Base-by-base conservation (phyloP, 2,113 vertebrate genomes). In the Oxygymnocypris stewartii region DNA sequence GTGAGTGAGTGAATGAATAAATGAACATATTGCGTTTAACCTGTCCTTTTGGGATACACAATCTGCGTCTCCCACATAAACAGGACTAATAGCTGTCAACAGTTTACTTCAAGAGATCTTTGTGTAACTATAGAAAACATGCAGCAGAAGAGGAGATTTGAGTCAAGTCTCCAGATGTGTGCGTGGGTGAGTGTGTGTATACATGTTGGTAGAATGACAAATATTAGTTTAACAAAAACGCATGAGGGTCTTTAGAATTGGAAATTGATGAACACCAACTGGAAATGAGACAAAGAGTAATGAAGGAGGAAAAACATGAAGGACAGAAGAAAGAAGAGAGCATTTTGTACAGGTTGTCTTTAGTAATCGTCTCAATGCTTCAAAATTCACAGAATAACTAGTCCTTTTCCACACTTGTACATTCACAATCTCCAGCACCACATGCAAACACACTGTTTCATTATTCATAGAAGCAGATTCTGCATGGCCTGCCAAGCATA, bases 171-270 rank as follows among this genome's bases (percentile, higher is more conserved):
- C 73, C 82, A 84, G 74, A 80, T 88, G 83, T 81, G 76, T 78
- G 67, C 4, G 69, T 76, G 67, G 0, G 10, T 51, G 47, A 44
- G 80, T 78, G 47, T 74, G 74, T 87, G 51, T 84, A 59, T 88
- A 61, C 65, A 82, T 18, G 47, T 18, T 35, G 82, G 91, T 88
- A 82, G 91, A 94, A 94, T 94, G 88, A 93, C 94, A 95, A 95
- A 95, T 95, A 95, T 95, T 95, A 95, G 93, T 94, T 90, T 85
- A 90, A 85, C 86, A 92, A 88, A 93, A 93, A 89, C 13, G 47
- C 47, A 7, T 14, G 12, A 49, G 47, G 51, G 69, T 37, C 57
- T 31, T 44, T 57, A 88, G 87, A 85, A 86, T 57, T 44, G 7
- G 51, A 84, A 89, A 92, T 44, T 92, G 88, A 93, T 93, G 90